A percentile compares a stretch with the other conserved stretches of the same genome.
These are phyloP conservation scores for Umimayanthus kanabou DNA, from an alignment of 92 coral and sea anemone species.

Conservation along the genomic window DNA sequence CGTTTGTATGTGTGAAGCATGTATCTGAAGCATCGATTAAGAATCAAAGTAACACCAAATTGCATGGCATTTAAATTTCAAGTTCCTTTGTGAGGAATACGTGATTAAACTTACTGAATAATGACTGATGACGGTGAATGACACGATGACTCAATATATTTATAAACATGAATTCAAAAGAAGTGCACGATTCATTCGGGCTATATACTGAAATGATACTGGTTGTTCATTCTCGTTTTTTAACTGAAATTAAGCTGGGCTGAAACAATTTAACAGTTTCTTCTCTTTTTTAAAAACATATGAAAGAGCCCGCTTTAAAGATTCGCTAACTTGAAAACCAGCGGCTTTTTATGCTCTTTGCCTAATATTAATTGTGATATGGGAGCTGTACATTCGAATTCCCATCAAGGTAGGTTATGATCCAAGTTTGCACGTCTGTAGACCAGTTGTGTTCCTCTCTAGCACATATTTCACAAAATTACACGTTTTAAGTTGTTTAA, in stretches of 20 bases:
- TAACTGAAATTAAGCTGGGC: neutral
- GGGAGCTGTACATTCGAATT: neutral
- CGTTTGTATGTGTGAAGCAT: neutral
- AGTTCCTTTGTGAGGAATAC: neutral
- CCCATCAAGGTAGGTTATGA: neutral
- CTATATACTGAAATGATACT: neutral
- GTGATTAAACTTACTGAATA: neutral
- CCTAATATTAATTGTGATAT: too few relatives aligned
- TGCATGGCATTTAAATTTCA: neutral
- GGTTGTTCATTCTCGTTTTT: neutral
- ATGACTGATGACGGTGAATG: neutral
- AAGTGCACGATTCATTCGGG: too few relatives aligned
- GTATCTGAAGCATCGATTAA: neutral
- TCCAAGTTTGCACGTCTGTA: neutral
- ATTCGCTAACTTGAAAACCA: neutral
- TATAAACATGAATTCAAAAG: neutral
- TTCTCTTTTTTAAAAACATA: too few relatives aligned
- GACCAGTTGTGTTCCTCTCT: neutral
- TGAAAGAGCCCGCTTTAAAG: neutral
- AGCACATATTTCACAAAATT: neutral
- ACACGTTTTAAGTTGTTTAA: neutral
- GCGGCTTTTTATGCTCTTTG: too few relatives aligned
- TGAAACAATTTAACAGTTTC: too few relatives aligned
- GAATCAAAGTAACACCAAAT: neutral
- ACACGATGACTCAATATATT: neutral